Evolutionary conservation across 2,797 vertebrate genomes (phyloP).

Genomic region (Neosilurus hyrtlii): DNA sequence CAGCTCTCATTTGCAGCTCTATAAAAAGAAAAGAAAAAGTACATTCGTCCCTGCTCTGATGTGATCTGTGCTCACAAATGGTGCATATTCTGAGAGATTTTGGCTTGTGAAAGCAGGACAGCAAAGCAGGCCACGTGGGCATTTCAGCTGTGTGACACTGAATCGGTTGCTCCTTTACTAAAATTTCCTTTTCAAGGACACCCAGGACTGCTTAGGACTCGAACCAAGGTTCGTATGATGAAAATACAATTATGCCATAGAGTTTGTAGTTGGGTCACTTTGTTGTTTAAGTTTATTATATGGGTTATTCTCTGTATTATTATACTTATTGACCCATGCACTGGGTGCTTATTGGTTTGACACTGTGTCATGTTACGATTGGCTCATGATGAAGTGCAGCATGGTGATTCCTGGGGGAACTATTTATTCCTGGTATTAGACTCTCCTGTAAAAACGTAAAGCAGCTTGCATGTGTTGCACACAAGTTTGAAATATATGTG

Average conservation of each 20-base stretch:
- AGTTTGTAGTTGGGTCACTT: background rate
- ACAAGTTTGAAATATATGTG: background rate
- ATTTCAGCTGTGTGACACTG: background rate
- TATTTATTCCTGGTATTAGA: background rate
- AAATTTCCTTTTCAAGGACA: background rate
- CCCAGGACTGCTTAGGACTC: background rate
- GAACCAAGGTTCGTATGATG: background rate
- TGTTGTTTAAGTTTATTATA: background rate
- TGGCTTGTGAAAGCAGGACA: constrained; percentile 6
- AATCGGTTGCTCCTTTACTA: background rate
- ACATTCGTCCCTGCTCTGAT: background rate
- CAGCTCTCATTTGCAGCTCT: constrained; percentile 36
- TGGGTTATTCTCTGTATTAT: background rate
- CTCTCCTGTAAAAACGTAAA: background rate
- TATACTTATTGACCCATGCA: background rate
- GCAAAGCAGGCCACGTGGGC: background rate
- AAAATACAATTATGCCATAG: background rate
- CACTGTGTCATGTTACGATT: background rate
- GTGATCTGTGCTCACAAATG: constrained; percentile 4
- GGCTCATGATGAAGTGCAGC: background rate
- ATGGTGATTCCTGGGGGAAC: background rate
- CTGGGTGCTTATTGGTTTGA: background rate
- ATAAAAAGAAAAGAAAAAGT: constrained; percentile 1
- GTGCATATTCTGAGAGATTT: constrained; percentile 11
- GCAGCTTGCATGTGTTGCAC: too few relatives aligned